Percentiles rank a stretch among this genome's conserved stretches.
Conservation (phyloP, 2,113 vertebrate genomes). For the Dicaeum eximium region DNA sequence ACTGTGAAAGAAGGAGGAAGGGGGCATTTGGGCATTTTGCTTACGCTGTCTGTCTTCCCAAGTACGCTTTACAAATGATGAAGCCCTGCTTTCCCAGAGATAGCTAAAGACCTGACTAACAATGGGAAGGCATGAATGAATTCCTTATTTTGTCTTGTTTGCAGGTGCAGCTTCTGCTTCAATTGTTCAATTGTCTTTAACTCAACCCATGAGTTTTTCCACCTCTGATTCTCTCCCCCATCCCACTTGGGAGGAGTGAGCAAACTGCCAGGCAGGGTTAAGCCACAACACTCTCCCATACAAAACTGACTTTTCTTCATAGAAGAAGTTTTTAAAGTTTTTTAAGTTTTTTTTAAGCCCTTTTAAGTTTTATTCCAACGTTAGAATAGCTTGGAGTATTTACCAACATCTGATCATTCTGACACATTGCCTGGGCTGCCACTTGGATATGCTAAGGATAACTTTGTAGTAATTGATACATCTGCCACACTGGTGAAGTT, state of each 20-base stretch:
- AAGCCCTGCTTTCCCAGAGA: neutral
- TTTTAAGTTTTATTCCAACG: neutral
- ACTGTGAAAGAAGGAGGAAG: neutral
- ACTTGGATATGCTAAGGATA: neutral
- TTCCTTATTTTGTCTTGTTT: neutral
- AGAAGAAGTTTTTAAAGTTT: no score
- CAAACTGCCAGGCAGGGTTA: neutral
- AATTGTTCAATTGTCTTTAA: neutral
- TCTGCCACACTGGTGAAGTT: neutral
- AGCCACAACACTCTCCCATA: neutral
- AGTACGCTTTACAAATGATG: neutral
- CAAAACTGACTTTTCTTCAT: neutral
- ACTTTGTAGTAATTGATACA: neutral
- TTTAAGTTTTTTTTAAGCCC: no score
- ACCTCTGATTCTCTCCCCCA: neutral
- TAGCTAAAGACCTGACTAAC: neutral
- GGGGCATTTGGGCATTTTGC: neutral
- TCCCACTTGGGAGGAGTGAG: neutral
- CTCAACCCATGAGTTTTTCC: neutral
- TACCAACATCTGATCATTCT: neutral
- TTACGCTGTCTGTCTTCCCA: neutral
- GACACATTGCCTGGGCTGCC: neutral
- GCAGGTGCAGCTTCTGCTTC: rapidly evolving
- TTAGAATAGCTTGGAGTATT: neutral
- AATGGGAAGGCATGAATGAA: neutral